phyloP scores from a whole-genome alignment of 2,797 vertebrate genomes.

The Margarornis squamiger region DNA sequence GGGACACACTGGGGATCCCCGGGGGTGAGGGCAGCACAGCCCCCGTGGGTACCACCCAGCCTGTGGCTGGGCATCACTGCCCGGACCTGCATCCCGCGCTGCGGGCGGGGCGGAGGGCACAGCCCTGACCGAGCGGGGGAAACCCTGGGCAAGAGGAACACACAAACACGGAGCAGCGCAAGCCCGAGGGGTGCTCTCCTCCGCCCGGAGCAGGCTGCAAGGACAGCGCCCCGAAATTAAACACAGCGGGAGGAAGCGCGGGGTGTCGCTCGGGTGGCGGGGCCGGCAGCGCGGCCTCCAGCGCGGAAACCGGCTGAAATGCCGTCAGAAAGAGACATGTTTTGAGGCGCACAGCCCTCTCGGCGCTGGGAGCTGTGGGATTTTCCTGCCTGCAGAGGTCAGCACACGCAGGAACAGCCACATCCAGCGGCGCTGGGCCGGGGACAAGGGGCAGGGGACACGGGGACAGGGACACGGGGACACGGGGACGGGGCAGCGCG shows the following conservation, averaged over 20 bases:
- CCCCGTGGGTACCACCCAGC: rapidly evolving
- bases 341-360: rapidly evolving
- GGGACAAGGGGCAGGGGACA: background rate
- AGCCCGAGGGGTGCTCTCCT: background rate
- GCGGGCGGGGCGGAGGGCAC: background rate
- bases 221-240: background rate
- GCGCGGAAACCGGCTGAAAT: rapidly evolving
- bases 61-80: too few relatives aligned
- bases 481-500: background rate
- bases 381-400: background rate
- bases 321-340: rapidly evolving
- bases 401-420: background rate
- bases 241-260: background rate
- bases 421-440: rapidly evolving
- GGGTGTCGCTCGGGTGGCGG: rapidly evolving
- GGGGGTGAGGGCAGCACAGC: background rate
- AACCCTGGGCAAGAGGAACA: background rate
- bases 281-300: background rate
- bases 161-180: background rate
- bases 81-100: background rate
- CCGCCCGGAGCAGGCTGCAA: background rate
- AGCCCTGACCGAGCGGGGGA: rapidly evolving
- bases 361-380: background rate
- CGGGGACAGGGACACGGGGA: background rate
- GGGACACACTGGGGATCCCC: rapidly evolving